Percentiles rank a stretch among this genome's conserved stretches.
Evolutionary conservation across 2,888 invertebrate species (phyloP).

Genomic region (Masnerella sp.): DNA sequence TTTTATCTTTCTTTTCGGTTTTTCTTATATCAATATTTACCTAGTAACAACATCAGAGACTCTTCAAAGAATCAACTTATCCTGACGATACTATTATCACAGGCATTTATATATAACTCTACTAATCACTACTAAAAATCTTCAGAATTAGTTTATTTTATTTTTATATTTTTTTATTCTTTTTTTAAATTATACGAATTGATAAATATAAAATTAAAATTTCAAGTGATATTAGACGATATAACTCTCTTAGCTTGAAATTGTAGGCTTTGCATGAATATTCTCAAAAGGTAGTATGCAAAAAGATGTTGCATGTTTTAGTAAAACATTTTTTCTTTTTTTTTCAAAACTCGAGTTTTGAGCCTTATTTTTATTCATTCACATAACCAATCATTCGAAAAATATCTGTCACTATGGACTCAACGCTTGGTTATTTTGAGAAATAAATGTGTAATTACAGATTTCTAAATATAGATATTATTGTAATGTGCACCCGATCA

Average conservation of each 20-base stretch:
- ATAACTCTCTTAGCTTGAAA: constrained; percentile 72
- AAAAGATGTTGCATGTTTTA: constrained; percentile 32
- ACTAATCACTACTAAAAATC: constrained; percentile 76
- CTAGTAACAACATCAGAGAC: constrained; percentile 80
- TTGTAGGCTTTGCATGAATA: constrained; percentile 67
- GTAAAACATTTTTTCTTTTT: constrained; percentile 5
- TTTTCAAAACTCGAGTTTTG: constrained; percentile 51
- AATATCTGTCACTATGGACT: too few species aligned
- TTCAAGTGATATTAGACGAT: constrained; percentile 74
- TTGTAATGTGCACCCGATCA: too few species aligned
- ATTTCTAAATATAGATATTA: too few species aligned
- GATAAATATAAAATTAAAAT: constrained; percentile 72
- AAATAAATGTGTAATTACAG: too few species aligned
- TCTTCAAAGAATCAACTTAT: constrained; percentile 83
- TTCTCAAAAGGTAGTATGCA: constrained; percentile 50
- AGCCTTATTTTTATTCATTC: constrained; percentile 29
- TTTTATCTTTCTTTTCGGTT: constrained; percentile 13
- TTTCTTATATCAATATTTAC: constrained; percentile 71
- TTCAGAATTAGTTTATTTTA: constrained; percentile 69
- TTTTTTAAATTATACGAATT: constrained; percentile 44
- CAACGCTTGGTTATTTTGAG: too few species aligned
- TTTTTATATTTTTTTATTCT: constrained; percentile 59
- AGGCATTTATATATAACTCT: constrained; percentile 81
- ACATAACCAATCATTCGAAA: constrained; percentile 29
- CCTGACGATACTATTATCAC: constrained; percentile 85